A percentile compares a stretch with the other conserved stretches of the same genome.
Evolutionary conservation across 2,888 invertebrate species (phyloP).

Genomic region (Nezara viridula): DNA sequence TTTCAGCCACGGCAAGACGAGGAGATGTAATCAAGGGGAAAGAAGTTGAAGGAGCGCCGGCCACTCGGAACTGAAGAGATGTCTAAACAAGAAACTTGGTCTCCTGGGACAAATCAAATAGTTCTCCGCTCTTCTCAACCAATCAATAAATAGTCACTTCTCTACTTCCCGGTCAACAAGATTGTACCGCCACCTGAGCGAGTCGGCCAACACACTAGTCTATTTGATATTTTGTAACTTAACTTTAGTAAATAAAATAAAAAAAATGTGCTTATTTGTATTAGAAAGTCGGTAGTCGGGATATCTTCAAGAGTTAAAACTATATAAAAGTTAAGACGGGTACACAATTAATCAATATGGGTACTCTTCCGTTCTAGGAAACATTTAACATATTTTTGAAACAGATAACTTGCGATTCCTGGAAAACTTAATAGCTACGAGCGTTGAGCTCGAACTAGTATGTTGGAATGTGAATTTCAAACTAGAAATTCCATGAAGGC

Average conservation of each 20-base stretch:
- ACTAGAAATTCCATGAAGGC: too few relatives aligned
- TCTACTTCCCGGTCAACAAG: neutral
- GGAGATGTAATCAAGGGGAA: neutral
- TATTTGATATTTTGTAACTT: neutral
- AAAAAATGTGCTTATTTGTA: neutral
- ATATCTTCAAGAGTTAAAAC: too few relatives aligned
- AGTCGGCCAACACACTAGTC: neutral
- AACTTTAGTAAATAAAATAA: neutral
- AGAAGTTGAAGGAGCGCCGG: neutral
- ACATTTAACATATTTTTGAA: too few relatives aligned
- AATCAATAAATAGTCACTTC: neutral
- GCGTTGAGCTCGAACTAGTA: too few relatives aligned
- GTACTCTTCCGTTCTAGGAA: too few relatives aligned
- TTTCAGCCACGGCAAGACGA: neutral
- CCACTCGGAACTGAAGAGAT: neutral
- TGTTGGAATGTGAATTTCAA: too few relatives aligned
- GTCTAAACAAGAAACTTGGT: constrained; percentile 16
- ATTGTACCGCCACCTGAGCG: neutral
- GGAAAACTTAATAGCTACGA: too few relatives aligned
- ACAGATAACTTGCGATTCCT: too few relatives aligned
- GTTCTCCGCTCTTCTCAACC: neutral
- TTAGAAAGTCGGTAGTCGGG: too few relatives aligned
- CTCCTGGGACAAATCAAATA: constrained; percentile 25
- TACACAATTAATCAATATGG: too few relatives aligned
- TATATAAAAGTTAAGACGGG: too few relatives aligned